These are phyloP conservation scores for Nansenia antarctica DNA, from an alignment of 2,113 vertebrate species.

Conservation along the genomic window DNA sequence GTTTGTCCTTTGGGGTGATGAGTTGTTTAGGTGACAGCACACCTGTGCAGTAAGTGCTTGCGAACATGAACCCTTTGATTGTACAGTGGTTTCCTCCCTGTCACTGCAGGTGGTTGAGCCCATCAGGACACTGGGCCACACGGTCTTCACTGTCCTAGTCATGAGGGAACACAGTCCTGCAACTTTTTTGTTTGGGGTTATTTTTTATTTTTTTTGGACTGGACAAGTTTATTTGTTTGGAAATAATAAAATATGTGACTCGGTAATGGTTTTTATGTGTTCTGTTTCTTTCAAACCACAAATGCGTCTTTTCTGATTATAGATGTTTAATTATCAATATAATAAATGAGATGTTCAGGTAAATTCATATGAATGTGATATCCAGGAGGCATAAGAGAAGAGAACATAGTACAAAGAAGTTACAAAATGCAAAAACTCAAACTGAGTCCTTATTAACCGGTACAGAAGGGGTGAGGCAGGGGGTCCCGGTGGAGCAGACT, in stretches of 20 bases:
- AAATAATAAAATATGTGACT: constrained; percentile 83
- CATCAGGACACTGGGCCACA: constrained; percentile 70
- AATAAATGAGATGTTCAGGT: neutral
- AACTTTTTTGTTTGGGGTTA: constrained; percentile 66
- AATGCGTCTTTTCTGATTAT: neutral
- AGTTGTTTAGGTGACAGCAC: constrained; percentile 76
- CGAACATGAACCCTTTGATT: constrained; percentile 78
- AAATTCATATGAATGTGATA: neutral
- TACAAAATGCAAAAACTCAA: neutral
- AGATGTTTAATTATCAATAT: too few species aligned
- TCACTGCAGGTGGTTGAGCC: constrained; percentile 72
- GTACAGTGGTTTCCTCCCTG: constrained; percentile 78
- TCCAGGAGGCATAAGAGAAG: neutral
- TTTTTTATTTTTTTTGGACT: constrained; percentile 74
- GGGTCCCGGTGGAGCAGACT: constrained; percentile 3
- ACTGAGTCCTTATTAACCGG: neutral
- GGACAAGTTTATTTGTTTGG: constrained; percentile 82
- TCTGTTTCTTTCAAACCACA: constrained; percentile 48
- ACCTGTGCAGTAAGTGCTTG: constrained; percentile 85
- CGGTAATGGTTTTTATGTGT: constrained; percentile 73
- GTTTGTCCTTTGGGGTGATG: constrained; percentile 72
- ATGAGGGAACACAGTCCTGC: constrained; percentile 73
- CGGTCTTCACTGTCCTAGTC: constrained; percentile 73
- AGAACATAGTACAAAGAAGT: too few species aligned
- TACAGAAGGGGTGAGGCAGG: neutral